Evolutionary conservation across 2,797 vertebrate species (phyloP), one percentile per base, ranked within the genome.

Genomic region (Smutsia temminckii): DNA sequence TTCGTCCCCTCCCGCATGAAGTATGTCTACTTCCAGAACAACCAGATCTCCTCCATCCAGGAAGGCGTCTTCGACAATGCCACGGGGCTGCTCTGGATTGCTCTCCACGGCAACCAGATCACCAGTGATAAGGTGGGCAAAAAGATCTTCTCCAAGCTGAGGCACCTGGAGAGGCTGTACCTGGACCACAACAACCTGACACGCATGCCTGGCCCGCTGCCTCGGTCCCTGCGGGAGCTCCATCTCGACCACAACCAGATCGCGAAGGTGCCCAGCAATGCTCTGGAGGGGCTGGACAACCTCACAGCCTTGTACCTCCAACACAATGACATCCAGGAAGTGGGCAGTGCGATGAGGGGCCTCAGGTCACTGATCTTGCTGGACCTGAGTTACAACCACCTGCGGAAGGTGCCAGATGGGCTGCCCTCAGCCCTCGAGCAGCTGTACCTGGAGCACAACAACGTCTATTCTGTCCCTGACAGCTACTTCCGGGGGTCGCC

Each of bases 21-120:
- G 93, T 99, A 99, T 6, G 97, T 99, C 92, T 99, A 99, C 94
- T 99, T 99, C 96, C 99, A 99, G 97, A 98, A 99, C 98, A 99
- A 99, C 86, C 99, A 98, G 86, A 99, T 99, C 96, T 96, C 98
- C 0, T 81, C 98, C 66, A 98, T 99, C 95, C 98, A 99, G 2
- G 99, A 99, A 32, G 98, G 98, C 0, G 99, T 99, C 11, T 99
- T 99, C 1, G 98, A 98, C 96, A 99, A 99, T 0, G 99, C 99
- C 97, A 99, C 99, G 0, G 99, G 98, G 86, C 98, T 99, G 69
- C 99, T 99, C 71, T 99, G 99, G 99, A 97, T 99, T 6, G 99
- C 99, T 37, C 97, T 99, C 97, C 99, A 99, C 13, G 97, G 99
- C 97, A 99, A 99, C 97, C 99, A 99, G 97, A 98, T 99, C 96